Base-by-base conservation (phyloP, 2,888 invertebrate species). In the Cosmia pyralina region DNA sequence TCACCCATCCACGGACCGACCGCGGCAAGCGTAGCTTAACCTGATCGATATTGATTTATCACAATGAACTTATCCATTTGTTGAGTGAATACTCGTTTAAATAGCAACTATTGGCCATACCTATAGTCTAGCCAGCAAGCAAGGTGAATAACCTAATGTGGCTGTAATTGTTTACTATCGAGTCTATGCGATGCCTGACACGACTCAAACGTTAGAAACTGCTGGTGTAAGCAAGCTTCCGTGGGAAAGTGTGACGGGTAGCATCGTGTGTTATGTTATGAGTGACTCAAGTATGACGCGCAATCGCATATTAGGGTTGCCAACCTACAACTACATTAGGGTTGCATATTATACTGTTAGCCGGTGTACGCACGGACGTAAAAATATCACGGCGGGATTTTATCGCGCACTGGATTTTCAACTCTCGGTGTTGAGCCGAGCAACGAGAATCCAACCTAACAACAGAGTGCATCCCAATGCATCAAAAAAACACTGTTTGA, bases 131-230 rank as follows among this genome's bases (percentile, higher is more conserved):
- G 59, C 15, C 19, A 46, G 15, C 46, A 63, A n/a, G n/a, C 3
- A 28, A 76, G 69, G 66, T 69, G 81, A 80, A 67, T 76, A 59
- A 76, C 72, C 77, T 34, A 11, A 38, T 44, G 28, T 59, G 38
- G 38, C 38, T 64, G 22, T 13, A 38, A 38, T 81, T 81, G 66
- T 81, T 75, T 82, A 77, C 78, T 44, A 77, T 60, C 50, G 63
- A 75, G 65, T 60, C 8, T 50, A 46, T 19, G 48, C 48, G 44
- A 55, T n/a, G 60, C 60, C 66, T 44, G 38, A 62, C 72, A 57
- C 57, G 28, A 66, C 38, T 46, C 57, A 34, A 65, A 48, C 53
- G 55, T 63, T 63, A 48, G 8, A 58, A 71, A 69, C 17, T 77
- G 77, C 71, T 48, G 41, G 15, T 15, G 34, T 65, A 41, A 73